Conservation (phyloP, 2,113 vertebrate species). For the Saccopteryx bilineata region DNA sequence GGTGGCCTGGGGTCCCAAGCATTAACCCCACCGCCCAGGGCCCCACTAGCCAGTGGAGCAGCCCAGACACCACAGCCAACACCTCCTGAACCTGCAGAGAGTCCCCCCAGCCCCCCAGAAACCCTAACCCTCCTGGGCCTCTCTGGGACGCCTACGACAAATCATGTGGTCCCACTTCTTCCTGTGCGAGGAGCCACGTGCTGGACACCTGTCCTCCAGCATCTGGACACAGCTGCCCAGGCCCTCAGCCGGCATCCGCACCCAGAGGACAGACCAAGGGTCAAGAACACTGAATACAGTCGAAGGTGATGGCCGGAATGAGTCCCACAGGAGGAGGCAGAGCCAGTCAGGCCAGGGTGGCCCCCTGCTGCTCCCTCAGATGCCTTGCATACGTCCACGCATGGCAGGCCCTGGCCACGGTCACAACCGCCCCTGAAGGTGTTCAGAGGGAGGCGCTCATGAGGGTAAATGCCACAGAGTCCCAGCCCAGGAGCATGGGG, state of each 20-base stretch:
- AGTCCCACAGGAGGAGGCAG: background rate
- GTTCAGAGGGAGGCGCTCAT: background rate
- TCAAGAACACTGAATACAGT: background rate
- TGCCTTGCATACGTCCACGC: rapidly evolving
- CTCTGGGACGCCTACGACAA: rapidly evolving
- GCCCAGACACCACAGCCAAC: background rate
- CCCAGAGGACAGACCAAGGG: background rate
- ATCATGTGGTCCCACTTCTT: rapidly evolving
- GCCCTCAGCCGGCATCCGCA: too few species aligned
- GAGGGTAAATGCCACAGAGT: background rate
- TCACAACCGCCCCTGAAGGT: background rate
- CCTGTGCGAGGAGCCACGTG: rapidly evolving
- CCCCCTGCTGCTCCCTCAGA: too few species aligned
- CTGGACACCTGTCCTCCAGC: too few species aligned
- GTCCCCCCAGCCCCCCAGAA: background rate
- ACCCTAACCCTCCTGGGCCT: background rate
- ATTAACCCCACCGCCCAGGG: background rate
- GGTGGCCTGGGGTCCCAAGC: background rate
- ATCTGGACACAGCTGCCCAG: background rate
- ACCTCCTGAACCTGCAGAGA: background rate
- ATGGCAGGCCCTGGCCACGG: background rate
- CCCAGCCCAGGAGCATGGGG: background rate
- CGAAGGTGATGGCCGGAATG: background rate
- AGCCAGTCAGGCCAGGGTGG: too few species aligned
- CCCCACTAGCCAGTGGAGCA: background rate